Base-by-base conservation (phyloP, 2,888 invertebrate species). In the Cancer borealis region DNA sequence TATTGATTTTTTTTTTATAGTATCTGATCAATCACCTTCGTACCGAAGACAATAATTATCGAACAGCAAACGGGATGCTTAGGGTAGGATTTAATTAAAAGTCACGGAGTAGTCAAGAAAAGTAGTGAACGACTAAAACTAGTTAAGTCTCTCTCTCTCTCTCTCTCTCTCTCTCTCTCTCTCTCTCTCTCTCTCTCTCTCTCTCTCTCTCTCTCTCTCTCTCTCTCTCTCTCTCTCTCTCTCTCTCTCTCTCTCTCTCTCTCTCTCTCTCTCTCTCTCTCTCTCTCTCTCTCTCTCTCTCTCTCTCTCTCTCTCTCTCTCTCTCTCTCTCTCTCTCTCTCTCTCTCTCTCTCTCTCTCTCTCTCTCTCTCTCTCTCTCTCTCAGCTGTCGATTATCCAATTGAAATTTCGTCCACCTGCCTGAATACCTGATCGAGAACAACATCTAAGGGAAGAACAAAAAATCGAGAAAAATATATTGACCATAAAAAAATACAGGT, bases 261-360 rank as follows among this genome's bases (percentile, higher is more conserved):
- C 47, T 54, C 89, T 89, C 89, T 89, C 89, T 89, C 89, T 89
- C 89, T 89, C 49, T 89, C 89, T 89, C 49, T 30, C 89, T 47
- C 89, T 47, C 89, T 47, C 90, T 49, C 90, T 90, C 90, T 90
- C 90, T 90, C 90, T 90, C 90, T 90, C 90, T 90, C 90, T 90
- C 90, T 90, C 90, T 90, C 90, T 90, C 90, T 90, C 90, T 90
- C 90, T 90, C 90, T 90, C 90, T 90, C 90, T 90, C 90, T 90
- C 90, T 90, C 90, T 90, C 90, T 90, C 90, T 90, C 90, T 90
- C 89, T 89, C 89, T 89, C 89, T 89, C 87, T 87, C 30, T 39
- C 45, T 39, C 30, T 87, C 87, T 87, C 45, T 39, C 87, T 87
- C 45, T 87, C 87, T 87, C 87, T 45, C 45, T 45, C 89, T 47